Conservation (phyloP, 2,888 invertebrate genomes). For the Hydropsyche betteni region DNA sequence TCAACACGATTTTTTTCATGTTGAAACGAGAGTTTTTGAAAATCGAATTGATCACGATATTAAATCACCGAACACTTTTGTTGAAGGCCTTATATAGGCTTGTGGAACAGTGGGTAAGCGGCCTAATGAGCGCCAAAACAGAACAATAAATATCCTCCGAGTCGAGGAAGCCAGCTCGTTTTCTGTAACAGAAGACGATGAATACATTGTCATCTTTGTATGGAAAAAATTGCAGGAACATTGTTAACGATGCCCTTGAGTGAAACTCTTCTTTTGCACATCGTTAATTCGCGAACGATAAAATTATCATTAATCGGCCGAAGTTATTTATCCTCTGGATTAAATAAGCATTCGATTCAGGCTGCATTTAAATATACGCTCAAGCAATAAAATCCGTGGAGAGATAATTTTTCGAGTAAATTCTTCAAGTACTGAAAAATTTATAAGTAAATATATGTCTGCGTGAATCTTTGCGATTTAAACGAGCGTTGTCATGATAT, state of each 20-base stretch:
- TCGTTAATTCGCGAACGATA: constrained; percentile 7
- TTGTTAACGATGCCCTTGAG: constrained; percentile 1
- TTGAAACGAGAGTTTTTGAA: no score
- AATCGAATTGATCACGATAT: neutral
- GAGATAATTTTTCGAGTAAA: no score
- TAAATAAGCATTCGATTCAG: no score
- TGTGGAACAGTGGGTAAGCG: neutral
- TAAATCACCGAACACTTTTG: constrained; percentile 12
- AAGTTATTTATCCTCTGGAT: no score
- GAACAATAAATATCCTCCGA: constrained; percentile 7
- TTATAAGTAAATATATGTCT: no score
- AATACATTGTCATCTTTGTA: constrained; percentile 5
- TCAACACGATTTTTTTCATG: no score
- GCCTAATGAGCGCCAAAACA: constrained; percentile 19
- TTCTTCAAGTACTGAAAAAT: no score
- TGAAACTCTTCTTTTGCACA: neutral
- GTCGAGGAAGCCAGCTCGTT: constrained; percentile 1
- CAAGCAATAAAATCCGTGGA: no score
- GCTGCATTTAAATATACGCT: no score
- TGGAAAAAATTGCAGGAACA: neutral
- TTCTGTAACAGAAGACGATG: neutral
- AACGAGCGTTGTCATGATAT: no score
- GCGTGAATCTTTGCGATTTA: no score
- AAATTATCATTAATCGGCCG: neutral
- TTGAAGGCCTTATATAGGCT: constrained; percentile 10